Base-by-base conservation (phyloP, 2,888 invertebrate species). In the Zaprionus lineosus region DNA sequence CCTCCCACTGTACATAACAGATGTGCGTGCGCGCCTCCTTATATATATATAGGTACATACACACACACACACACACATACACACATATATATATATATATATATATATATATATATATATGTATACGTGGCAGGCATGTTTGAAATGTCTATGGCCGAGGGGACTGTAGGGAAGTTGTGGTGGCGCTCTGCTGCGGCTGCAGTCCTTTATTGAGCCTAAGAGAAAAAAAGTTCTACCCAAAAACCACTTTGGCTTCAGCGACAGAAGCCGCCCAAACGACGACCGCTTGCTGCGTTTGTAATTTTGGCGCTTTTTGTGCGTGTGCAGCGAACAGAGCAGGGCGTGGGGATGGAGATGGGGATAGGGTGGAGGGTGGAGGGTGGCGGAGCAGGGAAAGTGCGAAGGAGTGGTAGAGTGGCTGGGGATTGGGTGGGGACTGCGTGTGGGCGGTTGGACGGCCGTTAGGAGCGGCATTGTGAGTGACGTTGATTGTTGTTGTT, bases 201-300 rank as follows among this genome's bases (percentile, higher is more conserved):
- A 81, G 79, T 84, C 85, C 75, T 82, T 81, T 84, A 81, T 84
- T 53, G 66, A 48, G 73, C 64, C 69, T 11, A 24, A 26, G 33
- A 16, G 18, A 40, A 55, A 24, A 37, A 28, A 37, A 33, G 7
- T 28, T 12, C 51, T 51, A 66, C 55, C 37, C 48, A 39, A 14
- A 21, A 43, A 46, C 36, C 59, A 51, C 61, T 65, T 65, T 58
- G 65, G 65, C 57, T 65, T 65, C 65, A 51, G 31, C 56, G 33
- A 18, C 55, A 33, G 47, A 39, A 33, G 47, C 39, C 52, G 28
- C 18, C 9, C 21, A 28, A 36, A 46, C 41, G 21, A 50, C 72
- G 83, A 77, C 77, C 79, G 63, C 73, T 77, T 47, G 83, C 85
- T 83, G 84, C 87, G 86, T 85, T 82, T 77, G 82, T 78, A 82